Conservation (phyloP, 2,797 vertebrate species). For the Sphaeramia orbicularis region DNA sequence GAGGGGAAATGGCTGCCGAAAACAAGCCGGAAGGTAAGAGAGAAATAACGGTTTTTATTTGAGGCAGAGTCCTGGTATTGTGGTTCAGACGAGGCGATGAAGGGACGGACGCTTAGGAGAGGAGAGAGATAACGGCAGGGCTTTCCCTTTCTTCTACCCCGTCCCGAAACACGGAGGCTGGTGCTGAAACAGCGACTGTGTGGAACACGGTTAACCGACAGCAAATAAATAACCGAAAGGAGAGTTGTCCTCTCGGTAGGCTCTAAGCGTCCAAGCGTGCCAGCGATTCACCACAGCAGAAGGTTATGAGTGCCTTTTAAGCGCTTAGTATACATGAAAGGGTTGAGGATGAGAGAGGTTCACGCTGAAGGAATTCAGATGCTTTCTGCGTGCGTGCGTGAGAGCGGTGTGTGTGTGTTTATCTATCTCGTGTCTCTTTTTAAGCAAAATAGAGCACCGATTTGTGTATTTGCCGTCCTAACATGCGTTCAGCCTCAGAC, state of each 20-base stretch:
- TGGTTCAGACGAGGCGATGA: slow-evolving; percentile 55
- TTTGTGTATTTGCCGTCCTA: slow-evolving; percentile 54
- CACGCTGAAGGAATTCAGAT: slow-evolving; percentile 84
- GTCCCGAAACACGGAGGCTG: slow-evolving; percentile 80
- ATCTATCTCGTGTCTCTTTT: slow-evolving; percentile 31
- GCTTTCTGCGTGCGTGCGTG: slow-evolving; percentile 40
- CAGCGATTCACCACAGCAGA: slow-evolving; percentile 46
- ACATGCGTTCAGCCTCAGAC: slow-evolving; percentile 46
- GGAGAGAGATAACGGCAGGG: slow-evolving; percentile 61
- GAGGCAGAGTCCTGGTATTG: slow-evolving; percentile 51
- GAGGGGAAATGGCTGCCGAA: slow-evolving; percentile 99
- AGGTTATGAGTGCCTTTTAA: slow-evolving; percentile 48
- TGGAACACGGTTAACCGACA: slow-evolving; percentile 67
- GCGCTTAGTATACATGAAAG: slow-evolving; percentile 52
- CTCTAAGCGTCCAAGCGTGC: slow-evolving; percentile 34
- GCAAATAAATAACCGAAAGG: slow-evolving; percentile 69
- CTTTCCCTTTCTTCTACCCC: slow-evolving; percentile 70
- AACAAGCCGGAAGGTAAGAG: slow-evolving; percentile 98
- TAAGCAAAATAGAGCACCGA: slow-evolving; percentile 66
- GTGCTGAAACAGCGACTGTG: slow-evolving; percentile 80
- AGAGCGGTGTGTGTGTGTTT: slow-evolving; percentile 26
- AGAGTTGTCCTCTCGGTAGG: slow-evolving; percentile 70
- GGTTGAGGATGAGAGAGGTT: slow-evolving; percentile 71
- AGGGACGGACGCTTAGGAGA: slow-evolving; percentile 49
- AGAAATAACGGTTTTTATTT: slow-evolving; percentile 81